phyloP scores from a whole-genome alignment of 2,888 invertebrate species.

The Erpobdella octoculata region DNA sequence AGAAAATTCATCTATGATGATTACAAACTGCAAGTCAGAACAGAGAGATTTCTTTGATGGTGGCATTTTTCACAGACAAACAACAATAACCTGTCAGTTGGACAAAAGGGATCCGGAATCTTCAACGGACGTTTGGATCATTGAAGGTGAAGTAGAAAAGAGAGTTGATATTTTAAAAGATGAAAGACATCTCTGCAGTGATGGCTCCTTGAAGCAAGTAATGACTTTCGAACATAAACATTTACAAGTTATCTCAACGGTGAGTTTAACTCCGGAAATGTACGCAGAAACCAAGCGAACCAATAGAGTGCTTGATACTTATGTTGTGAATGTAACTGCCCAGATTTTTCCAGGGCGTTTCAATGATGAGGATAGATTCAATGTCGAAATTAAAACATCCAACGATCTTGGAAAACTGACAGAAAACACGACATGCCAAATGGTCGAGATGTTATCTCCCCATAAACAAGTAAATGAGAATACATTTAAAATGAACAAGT shows the following conservation, averaged over 20 bases:
- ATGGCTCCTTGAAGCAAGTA: constrained; percentile 15
- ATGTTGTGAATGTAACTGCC: background rate
- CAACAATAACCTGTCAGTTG: background rate
- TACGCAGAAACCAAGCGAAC: background rate
- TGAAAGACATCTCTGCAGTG: background rate
- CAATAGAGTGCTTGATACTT: background rate
- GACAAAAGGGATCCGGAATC: background rate
- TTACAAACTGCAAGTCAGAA: background rate
- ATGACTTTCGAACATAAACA: background rate
- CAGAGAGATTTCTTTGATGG: background rate
- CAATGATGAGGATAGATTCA: constrained; percentile 6
- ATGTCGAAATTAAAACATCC: constrained; percentile 7
- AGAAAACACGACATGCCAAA: background rate
- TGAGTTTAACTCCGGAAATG: background rate
- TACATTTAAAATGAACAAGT: background rate
- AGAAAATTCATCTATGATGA: background rate
- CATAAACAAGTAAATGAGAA: background rate
- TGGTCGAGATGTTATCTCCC: background rate
- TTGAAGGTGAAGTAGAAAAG: background rate
- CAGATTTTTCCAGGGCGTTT: background rate
- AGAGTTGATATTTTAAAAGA: background rate
- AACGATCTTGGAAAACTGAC: background rate
- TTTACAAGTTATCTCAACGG: background rate
- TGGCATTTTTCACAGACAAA: background rate
- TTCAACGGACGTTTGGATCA: background rate